These are phyloP conservation scores for Aurelia sp. DNA, from an alignment of 30 jellyfish, hydroid and myxozoan species.

Conservation along the genomic window DNA sequence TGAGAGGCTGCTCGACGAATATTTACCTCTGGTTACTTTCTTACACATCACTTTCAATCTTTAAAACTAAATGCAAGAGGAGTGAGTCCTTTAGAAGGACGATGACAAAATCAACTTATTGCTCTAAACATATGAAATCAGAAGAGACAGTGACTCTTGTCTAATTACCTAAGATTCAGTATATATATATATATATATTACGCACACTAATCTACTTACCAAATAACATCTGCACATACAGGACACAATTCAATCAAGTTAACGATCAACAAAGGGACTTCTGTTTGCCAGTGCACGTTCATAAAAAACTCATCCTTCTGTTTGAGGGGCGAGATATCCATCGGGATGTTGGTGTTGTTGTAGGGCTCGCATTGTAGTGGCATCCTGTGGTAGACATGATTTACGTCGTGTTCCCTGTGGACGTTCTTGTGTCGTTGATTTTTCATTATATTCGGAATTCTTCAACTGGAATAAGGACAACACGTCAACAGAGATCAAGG, in stretches of 20 bases:
- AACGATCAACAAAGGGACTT: no score
- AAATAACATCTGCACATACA: no score
- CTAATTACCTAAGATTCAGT: not conserved
- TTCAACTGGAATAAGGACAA: slow-evolving; percentile 15
- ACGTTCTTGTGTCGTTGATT: not conserved
- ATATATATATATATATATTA: slow-evolving; percentile 1
- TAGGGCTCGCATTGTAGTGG: slow-evolving; percentile 52
- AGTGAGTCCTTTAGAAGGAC: not conserved
- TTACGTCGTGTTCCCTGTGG: slow-evolving; percentile 57
- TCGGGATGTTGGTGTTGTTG: slow-evolving; percentile 75
- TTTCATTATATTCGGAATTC: slow-evolving; percentile 13
- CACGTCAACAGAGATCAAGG: no score
- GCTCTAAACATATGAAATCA: not conserved
- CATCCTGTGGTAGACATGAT: slow-evolving; percentile 73
- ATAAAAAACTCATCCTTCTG: slow-evolving; percentile 40
- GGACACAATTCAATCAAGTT: slow-evolving; percentile 30
- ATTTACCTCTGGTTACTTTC: no score
- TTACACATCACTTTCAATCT: no score
- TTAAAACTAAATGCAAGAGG: no score
- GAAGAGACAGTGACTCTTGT: not conserved
- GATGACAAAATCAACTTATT: not conserved
- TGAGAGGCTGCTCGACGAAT: no score
- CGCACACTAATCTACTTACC: slow-evolving; percentile 7
- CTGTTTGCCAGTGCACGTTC: no score
- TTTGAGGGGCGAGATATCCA: slow-evolving; percentile 65